phyloP scores from a whole-genome alignment of 2,797 vertebrate species.

The Danio tinwini region DNA sequence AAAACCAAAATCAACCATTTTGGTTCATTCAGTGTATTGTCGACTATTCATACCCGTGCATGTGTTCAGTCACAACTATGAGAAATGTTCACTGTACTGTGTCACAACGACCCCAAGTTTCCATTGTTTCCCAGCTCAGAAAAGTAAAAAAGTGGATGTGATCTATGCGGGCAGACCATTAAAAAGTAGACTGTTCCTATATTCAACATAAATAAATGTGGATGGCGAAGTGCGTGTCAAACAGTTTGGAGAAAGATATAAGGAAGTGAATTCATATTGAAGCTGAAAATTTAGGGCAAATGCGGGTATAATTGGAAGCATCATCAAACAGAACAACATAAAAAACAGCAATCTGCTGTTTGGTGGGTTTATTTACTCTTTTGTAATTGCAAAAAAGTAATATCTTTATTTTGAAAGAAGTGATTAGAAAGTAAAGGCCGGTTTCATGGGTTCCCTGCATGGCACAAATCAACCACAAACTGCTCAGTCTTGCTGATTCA shows the following conservation, averaged over 20 bases:
- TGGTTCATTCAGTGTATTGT: no score
- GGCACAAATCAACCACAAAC: constrained; percentile 20
- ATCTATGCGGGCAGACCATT: constrained; percentile 22
- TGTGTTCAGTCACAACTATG: constrained; percentile 8
- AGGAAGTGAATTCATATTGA: constrained; percentile 21
- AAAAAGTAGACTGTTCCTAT: constrained; percentile 28
- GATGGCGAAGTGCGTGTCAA: background rate
- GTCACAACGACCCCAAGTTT: background rate
- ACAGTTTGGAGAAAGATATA: constrained; percentile 6
- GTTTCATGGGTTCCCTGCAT: constrained; percentile 32
- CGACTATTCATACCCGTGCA: no score
- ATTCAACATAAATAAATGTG: constrained; percentile 13
- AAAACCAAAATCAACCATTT: no score
- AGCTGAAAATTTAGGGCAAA: background rate
- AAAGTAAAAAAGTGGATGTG: constrained; percentile 32
- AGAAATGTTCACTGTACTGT: background rate
- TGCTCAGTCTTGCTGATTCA: constrained; percentile 38
- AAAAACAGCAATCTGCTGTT: background rate
- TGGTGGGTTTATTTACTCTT: background rate
- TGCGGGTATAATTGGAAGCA: background rate
- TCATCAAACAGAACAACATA: background rate
- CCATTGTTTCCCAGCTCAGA: background rate
- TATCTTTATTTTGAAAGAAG: background rate
- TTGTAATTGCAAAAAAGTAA: background rate
- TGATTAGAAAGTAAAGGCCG: constrained; percentile 12